Evolutionary conservation across 2,888 invertebrate genomes (phyloP).

Genomic region (Synanthedon myopaeformis): DNA sequence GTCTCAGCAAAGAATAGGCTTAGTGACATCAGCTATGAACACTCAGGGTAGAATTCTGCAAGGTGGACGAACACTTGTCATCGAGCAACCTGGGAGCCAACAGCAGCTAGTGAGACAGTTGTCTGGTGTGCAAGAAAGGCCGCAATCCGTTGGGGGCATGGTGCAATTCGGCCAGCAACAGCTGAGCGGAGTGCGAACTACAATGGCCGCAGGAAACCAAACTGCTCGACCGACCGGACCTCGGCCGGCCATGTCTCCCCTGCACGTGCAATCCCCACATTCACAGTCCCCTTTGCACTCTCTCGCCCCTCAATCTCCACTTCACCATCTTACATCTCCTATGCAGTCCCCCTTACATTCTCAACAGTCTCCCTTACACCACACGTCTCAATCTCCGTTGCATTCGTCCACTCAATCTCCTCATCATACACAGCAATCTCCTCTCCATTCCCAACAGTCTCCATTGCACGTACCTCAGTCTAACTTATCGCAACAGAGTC

Average conservation of each 20-base stretch:
- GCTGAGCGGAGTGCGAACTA: conserved; percentile 20
- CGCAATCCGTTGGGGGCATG: conserved; percentile 39
- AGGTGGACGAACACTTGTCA: conserved; percentile 52
- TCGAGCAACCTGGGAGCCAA: conserved; percentile 48
- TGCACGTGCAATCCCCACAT: conserved; percentile 48
- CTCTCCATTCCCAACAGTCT: conserved; percentile 49
- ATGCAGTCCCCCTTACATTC: conserved; percentile 55
- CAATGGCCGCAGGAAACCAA: conserved; percentile 25
- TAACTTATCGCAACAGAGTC: conserved; percentile 37
- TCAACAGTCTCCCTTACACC: conserved; percentile 50
- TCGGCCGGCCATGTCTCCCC: conserved; percentile 51
- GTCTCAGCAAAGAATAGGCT: conserved; percentile 46
- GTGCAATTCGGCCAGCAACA: conserved; percentile 50
- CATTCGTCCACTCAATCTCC: conserved; percentile 53
- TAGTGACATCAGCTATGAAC: conserved; percentile 49
- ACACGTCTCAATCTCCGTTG: conserved; percentile 45
- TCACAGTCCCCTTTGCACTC: conserved; percentile 36
- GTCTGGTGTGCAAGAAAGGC: conserved; percentile 37
- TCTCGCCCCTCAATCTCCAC: conserved; percentile 35
- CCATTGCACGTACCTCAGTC: conserved; percentile 47
- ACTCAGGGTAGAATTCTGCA: conserved; percentile 43
- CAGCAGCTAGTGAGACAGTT: conserved; percentile 49
- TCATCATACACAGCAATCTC: conserved; percentile 48
- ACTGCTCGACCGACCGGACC: conserved; percentile 29
- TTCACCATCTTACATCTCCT: conserved; percentile 39